Base-by-base conservation (phyloP, 2,888 invertebrate species). In the Elaeidobius kamerunicus region DNA sequence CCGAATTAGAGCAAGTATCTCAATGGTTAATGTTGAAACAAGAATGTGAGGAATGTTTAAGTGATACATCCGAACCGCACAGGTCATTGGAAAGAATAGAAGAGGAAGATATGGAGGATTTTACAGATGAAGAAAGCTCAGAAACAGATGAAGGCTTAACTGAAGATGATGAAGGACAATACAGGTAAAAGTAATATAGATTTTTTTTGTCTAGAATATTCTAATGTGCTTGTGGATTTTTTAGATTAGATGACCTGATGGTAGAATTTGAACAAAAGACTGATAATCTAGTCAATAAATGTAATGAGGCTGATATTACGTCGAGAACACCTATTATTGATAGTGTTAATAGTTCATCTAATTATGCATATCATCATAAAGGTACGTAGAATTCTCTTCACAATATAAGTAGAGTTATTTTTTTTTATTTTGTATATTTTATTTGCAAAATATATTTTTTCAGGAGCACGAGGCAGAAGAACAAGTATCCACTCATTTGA, bases 21-120 rank as follows among this genome's bases (percentile, higher is more conserved):
- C 86, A 88, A 61, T 91, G 91, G 91, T 74, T 91, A 14, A 88
- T 86, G 64, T 74, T 90, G 56, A 91, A 91, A 67, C 89, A 90
- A 61, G 91, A 91, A 71, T 91, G 89, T 71, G 89, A 91, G 70
- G 90, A 91, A 67, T 90, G 90, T 67, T 77, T 87, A 39, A 81
- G 80, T 41, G 76, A 76, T 48, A 71, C 72, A 9, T 78, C 78
- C n/a, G 78, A 76, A 61, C 72, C 74, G 0, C 73, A 75, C 44
- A 69, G 77, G 56, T 77, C 78, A 6, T 66, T 80, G 32, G 80
- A 78, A 60, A 70, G 76, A 60, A 80, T 81, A 20, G 79, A 79
- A 60, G 79, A 79, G 65, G 76, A 78, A 47, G 76, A 78, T 50
- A 65, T 65, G 19, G 71, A 71, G 66, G 57, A 67, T 67, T 62